Evolutionary conservation across 2,797 vertebrate species (phyloP).

Genomic region (Enteromius fasciolatus): DNA sequence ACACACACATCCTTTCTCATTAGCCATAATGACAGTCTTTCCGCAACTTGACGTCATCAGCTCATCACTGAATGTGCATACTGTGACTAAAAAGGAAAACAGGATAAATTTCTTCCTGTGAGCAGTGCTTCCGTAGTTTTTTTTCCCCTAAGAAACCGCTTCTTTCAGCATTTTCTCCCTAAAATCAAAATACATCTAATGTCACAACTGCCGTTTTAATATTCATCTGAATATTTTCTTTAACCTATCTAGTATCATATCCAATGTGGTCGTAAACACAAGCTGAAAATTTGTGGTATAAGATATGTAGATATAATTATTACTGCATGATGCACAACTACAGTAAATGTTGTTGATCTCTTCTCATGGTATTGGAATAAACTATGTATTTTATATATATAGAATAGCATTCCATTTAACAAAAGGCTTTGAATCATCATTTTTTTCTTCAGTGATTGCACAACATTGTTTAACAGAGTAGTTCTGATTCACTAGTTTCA

Average conservation of each 20-base stretch:
- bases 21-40: slow-evolving; percentile 54
- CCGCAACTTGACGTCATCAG: slow-evolving; percentile 48
- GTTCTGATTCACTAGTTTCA: not conserved
- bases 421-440: not conserved
- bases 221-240: not conserved
- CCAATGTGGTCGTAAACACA: not conserved
- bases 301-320: not conserved
- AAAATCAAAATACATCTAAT: not conserved
- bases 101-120: slow-evolving; percentile 25
- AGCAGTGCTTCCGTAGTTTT: not conserved
- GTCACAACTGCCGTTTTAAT: not conserved
- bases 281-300: not conserved
- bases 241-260: not conserved
- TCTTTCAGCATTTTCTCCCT: not conserved
- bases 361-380: not conserved
- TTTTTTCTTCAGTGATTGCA: not conserved
- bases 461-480: not conserved
- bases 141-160: not conserved
- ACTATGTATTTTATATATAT: not conserved
- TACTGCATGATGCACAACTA: not conserved
- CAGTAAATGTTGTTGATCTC: not conserved
- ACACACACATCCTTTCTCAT: slow-evolving; percentile 56
- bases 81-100: slow-evolving; percentile 16
- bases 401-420: not conserved
- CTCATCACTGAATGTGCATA: slow-evolving; percentile 50